Evolutionary conservation across 2,888 invertebrate species (phyloP).

Genomic region (Ctena decussata): DNA sequence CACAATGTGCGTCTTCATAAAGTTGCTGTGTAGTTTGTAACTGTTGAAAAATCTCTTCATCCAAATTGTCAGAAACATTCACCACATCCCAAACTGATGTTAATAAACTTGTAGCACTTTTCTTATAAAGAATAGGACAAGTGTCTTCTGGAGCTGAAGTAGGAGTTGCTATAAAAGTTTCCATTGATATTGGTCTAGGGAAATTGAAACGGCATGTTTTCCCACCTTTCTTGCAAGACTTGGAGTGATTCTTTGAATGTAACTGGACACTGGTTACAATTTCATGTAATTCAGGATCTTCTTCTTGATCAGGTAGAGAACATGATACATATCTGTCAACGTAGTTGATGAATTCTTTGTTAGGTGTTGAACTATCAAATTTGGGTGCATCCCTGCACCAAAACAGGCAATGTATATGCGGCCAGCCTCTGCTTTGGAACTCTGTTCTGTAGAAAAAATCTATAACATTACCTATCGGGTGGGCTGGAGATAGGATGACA

Average conservation of each 20-base stretch:
- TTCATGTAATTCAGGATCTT: conserved; percentile 45
- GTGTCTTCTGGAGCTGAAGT: not conserved
- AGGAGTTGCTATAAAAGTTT: conserved; percentile 41
- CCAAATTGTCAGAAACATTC: not conserved
- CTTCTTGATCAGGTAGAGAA: conserved; percentile 36
- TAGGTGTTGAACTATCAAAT: conserved; percentile 17
- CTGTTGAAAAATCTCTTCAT: conserved; percentile 17
- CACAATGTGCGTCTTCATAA: conserved; percentile 36
- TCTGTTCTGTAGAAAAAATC: conserved; percentile 50
- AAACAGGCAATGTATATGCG: conserved; percentile 44
- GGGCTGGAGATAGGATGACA: conserved; percentile 33
- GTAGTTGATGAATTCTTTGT: conserved; percentile 42
- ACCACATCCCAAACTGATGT: conserved; percentile 20
- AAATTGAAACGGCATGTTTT: conserved; percentile 53
- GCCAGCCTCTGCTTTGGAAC: conserved; percentile 46
- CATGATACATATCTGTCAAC: conserved; percentile 53
- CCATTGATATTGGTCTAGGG: conserved; percentile 45
- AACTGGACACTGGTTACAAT: conserved; percentile 55
- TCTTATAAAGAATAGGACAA: not conserved
- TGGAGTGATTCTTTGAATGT: conserved; percentile 61
- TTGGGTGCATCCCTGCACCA: conserved; percentile 41
- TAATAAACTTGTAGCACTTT: conserved; percentile 25
- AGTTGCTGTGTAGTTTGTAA: conserved; percentile 14
- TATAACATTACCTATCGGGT: conserved; percentile 50
- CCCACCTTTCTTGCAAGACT: conserved; percentile 50